phyloP scores from a whole-genome alignment of 1,140 invertebrate genomes.

The Drosophila mauritiana region DNA sequence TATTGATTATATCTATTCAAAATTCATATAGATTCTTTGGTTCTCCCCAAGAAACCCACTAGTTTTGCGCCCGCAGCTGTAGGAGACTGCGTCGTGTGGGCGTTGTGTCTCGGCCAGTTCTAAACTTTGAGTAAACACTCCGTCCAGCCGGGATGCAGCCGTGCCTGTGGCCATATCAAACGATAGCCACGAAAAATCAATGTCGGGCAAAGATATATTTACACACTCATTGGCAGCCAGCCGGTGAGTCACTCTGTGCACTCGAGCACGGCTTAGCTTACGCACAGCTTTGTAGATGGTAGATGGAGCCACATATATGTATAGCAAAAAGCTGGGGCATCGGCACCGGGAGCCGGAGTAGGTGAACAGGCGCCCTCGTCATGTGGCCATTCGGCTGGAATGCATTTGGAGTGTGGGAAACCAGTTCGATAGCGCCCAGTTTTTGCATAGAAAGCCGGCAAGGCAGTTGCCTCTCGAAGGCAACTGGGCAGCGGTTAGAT shows the following conservation, averaged over 20 bases:
- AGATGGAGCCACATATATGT: neutral
- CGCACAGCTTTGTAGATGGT: conserved; percentile 27
- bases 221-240: conserved; percentile 44
- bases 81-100: conserved; percentile 19
- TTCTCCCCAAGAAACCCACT: neutral
- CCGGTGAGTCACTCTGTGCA: conserved; percentile 45
- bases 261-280: conserved; percentile 41
- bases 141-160: conserved; percentile 30
- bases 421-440: conserved; percentile 32
- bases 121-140: conserved; percentile 46
- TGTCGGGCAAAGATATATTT: conserved; percentile 52
- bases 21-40: neutral
- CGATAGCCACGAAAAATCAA: conserved; percentile 51
- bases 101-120: conserved; percentile 34
- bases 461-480: conserved; percentile 3
- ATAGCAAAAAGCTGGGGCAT: neutral
- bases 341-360: conserved; percentile 11
- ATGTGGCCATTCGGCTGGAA: conserved; percentile 55
- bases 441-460: conserved; percentile 45
- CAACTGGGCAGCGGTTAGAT: conserved; percentile 4
- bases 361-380: conserved; percentile 39
- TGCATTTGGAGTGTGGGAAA: conserved; percentile 30
- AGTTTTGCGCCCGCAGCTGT: conserved; percentile 4
- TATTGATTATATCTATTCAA: neutral
- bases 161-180: conserved; percentile 10